Conservation (phyloP, 2,797 vertebrate genomes). For the Phrynocephalus forsythii region DNA sequence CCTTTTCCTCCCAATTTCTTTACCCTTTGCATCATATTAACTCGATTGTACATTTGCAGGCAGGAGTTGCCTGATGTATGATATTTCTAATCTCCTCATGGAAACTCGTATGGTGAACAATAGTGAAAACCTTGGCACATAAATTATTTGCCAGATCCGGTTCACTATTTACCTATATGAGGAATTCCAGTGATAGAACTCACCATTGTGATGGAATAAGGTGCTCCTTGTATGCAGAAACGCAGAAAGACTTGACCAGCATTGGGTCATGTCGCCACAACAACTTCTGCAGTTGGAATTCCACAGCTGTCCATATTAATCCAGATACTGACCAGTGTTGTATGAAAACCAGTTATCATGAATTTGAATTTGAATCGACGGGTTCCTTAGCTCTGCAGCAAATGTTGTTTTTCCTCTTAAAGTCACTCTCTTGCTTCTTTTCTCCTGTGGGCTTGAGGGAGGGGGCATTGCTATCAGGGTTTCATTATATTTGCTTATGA, state of each 20-base stretch:
- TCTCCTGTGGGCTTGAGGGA: background rate
- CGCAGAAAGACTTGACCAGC: too few relatives aligned
- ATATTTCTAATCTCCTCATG: background rate
- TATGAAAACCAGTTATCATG: background rate
- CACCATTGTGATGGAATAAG: too few relatives aligned
- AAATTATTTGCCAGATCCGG: too few relatives aligned
- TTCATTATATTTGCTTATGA: background rate
- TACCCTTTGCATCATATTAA: background rate
- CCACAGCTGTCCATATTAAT: too few relatives aligned
- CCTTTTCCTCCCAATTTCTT: background rate
- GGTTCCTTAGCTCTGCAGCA: background rate
- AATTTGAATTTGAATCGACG: background rate
- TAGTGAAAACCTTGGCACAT: too few relatives aligned
- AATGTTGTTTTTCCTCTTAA: background rate
- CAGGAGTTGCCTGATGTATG: background rate
- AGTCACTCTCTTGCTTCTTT: background rate
- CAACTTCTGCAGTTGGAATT: too few relatives aligned
- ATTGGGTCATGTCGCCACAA: too few relatives aligned
- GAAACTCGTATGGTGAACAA: background rate
- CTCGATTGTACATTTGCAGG: background rate
- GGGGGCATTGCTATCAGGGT: background rate
- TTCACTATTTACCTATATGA: too few relatives aligned
- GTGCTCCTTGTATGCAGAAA: too few relatives aligned
- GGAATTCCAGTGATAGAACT: too few relatives aligned
- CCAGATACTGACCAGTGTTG: background rate